Evolutionary conservation across 2,797 vertebrate species (phyloP).

Genomic region (Coilia nasus): DNA sequence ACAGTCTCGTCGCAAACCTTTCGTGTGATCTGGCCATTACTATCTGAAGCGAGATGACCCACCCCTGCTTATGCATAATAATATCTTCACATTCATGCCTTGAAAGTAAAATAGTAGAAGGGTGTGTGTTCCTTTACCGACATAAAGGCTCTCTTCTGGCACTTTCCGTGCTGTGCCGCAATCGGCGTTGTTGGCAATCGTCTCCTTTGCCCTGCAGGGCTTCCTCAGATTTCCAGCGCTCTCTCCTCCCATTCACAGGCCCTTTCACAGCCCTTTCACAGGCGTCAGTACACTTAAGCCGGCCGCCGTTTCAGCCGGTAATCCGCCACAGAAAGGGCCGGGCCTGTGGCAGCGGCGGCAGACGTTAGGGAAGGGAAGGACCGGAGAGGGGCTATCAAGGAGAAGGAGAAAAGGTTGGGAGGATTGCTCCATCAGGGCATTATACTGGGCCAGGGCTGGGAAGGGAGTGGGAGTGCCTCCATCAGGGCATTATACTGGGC

Average conservation of each 20-base stretch:
- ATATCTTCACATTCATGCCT: no score
- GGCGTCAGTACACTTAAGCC: constrained; percentile 2
- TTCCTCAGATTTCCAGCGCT: neutral
- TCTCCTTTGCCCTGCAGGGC: neutral
- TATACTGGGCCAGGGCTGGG: neutral
- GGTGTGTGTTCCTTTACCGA: neutral
- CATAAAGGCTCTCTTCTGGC: neutral
- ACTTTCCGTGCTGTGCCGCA: neutral
- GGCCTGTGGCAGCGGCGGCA: neutral
- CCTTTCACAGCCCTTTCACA: neutral
- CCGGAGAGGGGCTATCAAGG: neutral
- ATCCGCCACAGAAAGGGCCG: neutral
- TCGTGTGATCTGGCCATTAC: no score
- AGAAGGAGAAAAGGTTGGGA: neutral
- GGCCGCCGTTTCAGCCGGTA: neutral
- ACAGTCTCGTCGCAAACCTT: no score
- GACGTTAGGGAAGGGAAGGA: neutral
- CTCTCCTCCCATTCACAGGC: neutral
- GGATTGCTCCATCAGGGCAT: neutral
- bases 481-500: neutral
- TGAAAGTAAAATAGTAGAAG: no score
- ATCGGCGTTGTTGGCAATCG: neutral
- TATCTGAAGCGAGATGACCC: no score
- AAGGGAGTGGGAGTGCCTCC: no score
- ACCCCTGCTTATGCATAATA: no score